Conservation (phyloP, 2,113 vertebrate genomes). For the Trachemys scripta region DNA sequence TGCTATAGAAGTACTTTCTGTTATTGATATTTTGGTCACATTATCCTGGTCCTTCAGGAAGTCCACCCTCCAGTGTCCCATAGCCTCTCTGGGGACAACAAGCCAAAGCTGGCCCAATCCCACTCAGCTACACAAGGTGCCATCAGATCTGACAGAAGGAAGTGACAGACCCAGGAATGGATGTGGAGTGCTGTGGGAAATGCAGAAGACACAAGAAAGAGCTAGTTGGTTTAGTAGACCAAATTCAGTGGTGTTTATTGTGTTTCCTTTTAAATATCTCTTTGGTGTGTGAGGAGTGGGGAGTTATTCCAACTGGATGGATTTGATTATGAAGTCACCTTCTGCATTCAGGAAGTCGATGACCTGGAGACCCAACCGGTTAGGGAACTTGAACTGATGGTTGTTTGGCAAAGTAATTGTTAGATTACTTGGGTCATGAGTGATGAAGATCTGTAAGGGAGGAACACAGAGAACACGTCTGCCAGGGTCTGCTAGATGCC, state of each 20-base stretch:
- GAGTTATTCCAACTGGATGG: conserved; percentile 72
- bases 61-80: background rate
- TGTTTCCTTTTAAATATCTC: background rate
- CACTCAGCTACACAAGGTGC: accelerated
- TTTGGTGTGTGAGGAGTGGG: background rate
- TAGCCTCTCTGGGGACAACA: background rate
- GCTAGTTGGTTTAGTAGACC: background rate
- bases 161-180: background rate
- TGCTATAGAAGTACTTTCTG: background rate
- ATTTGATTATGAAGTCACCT: conserved; percentile 77
- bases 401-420: conserved; percentile 74
- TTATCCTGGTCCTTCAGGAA: background rate
- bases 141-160: background rate
- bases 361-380: conserved; percentile 67
- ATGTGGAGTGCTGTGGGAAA: background rate
- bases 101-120: background rate
- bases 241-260: conserved; percentile 37
- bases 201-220: background rate
- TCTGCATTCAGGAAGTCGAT: conserved; percentile 72
- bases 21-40: background rate
- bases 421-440: conserved; percentile 67
- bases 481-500: background rate
- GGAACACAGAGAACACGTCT: conserved; percentile 1
- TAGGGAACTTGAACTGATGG: conserved; percentile 79
- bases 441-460: conserved; percentile 69